Evolutionary conservation across 2,797 vertebrate genomes (phyloP).

Genomic region (Orientallactaga sibirica): DNA sequence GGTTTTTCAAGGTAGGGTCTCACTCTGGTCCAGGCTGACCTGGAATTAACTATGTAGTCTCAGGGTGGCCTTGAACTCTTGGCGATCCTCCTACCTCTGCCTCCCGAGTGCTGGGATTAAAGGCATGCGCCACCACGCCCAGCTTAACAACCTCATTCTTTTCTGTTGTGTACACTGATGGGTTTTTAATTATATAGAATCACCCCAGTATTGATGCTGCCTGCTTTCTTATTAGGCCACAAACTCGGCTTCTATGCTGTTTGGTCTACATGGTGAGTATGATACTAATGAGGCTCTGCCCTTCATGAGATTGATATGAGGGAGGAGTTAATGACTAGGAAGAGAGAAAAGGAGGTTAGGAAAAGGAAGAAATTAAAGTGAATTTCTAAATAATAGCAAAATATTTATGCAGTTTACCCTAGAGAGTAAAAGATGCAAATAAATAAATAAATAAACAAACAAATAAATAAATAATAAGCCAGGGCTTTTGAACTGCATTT

Average conservation of each 20-base stretch:
- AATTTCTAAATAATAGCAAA: background rate
- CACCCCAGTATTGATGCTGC: background rate
- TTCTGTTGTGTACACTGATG: background rate
- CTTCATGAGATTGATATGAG: background rate
- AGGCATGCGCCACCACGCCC: too few relatives aligned
- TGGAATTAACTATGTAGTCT: too few relatives aligned
- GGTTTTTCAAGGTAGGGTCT: too few relatives aligned
- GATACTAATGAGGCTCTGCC: too few relatives aligned
- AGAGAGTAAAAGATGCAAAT: background rate
- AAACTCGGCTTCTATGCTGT: background rate
- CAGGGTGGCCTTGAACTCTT: too few relatives aligned
- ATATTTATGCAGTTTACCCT: background rate
- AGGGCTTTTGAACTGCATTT: background rate
- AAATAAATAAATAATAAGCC: background rate
- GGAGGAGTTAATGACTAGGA: background rate
- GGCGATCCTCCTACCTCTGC: too few relatives aligned
- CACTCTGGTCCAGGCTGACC: too few relatives aligned
- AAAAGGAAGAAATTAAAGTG: background rate
- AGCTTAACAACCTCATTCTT: slow-evolving; percentile 29
- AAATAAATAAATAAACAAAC: background rate
- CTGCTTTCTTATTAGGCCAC: background rate
- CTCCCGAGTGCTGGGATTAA: too few relatives aligned
- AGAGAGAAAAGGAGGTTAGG: background rate
- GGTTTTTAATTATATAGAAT: background rate
- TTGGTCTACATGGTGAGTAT: background rate